phyloP scores from a whole-genome alignment of 2,888 invertebrate species.

The Hirtodrosophila confusa region DNA sequence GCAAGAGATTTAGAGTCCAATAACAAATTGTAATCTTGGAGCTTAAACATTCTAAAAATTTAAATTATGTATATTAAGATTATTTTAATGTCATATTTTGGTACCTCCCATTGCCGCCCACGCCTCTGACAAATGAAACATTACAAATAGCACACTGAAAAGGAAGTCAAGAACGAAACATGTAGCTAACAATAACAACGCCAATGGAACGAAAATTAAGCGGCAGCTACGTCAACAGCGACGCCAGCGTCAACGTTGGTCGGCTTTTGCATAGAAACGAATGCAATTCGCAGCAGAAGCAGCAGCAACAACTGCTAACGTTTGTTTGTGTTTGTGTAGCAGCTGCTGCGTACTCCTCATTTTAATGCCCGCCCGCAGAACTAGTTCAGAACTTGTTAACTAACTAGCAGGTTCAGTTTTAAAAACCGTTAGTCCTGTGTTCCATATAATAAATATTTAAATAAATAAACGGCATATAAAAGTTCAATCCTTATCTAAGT shows the following conservation, averaged over 20 bases:
- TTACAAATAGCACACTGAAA: constrained; percentile 45
- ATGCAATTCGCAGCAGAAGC: constrained; percentile 48
- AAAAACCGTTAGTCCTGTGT: constrained; percentile 33
- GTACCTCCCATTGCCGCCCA: constrained; percentile 13
- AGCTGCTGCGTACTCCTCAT: constrained; percentile 45
- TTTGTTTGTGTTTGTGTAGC: constrained; percentile 17
- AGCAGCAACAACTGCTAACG: constrained; percentile 20
- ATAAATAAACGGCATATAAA: constrained; percentile 1
- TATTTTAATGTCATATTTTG: neutral
- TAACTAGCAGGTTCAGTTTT: constrained; percentile 5
- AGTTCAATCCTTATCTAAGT: constrained; percentile 36
- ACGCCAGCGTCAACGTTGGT: constrained; percentile 26
- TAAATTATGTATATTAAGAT: constrained; percentile 2
- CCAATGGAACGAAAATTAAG: constrained; percentile 58
- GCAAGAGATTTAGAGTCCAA: constrained; percentile 7
- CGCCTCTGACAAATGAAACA: constrained; percentile 46
- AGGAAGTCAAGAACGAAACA: constrained; percentile 59
- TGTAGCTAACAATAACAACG: constrained; percentile 56
- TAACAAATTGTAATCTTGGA: neutral
- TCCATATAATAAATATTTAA: neutral
- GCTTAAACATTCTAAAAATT: neutral
- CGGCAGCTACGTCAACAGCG: constrained; percentile 33
- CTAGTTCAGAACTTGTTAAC: constrained; percentile 48
- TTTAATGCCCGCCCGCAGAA: constrained; percentile 32
- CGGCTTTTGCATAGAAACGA: constrained; percentile 65